These are phyloP conservation scores for Abrostola tripartita DNA, from an alignment of 2,888 invertebrate species.

Conservation along the genomic window DNA sequence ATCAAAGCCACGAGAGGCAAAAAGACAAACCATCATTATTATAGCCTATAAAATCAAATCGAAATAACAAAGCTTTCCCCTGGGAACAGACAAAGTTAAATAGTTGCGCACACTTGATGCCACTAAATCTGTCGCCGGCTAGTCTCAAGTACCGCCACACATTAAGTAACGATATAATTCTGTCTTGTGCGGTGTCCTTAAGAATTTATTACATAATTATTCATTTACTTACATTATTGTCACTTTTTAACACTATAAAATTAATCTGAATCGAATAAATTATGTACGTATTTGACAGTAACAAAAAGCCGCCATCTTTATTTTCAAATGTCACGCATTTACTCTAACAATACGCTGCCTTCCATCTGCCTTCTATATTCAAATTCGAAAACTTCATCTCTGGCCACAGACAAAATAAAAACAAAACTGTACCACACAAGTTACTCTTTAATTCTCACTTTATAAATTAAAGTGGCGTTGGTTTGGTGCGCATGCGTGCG, in stretches of 20 bases:
- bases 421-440: slow-evolving; percentile 19
- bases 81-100: slow-evolving; percentile 31
- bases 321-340: background rate
- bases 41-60: slow-evolving; percentile 13
- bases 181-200: slow-evolving; percentile 1
- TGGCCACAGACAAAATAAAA: slow-evolving; percentile 8
- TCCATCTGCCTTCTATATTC: too few species aligned
- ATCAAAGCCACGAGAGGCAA: background rate
- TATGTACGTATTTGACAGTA: background rate
- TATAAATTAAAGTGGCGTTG: slow-evolving; percentile 49
- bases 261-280: too few species aligned
- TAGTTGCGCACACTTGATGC: slow-evolving; percentile 32
- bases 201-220: slow-evolving; percentile 39
- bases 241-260: background rate
- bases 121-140: slow-evolving; percentile 64
- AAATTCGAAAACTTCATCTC: slow-evolving; percentile 1
- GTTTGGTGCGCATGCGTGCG: slow-evolving; percentile 54
- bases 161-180: slow-evolving; percentile 26
- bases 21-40: too few species aligned
- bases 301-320: background rate
- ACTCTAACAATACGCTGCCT: too few species aligned
- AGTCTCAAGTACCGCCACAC: slow-evolving; percentile 35
- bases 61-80: slow-evolving; percentile 33
- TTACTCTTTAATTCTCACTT: slow-evolving; percentile 50
- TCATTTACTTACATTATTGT: slow-evolving; percentile 4